Percentiles rank a stretch among this genome's conserved stretches.
Evolutionary conservation across 2,888 invertebrate species (phyloP).

Genomic region (Lasioglossum villosulum): DNA sequence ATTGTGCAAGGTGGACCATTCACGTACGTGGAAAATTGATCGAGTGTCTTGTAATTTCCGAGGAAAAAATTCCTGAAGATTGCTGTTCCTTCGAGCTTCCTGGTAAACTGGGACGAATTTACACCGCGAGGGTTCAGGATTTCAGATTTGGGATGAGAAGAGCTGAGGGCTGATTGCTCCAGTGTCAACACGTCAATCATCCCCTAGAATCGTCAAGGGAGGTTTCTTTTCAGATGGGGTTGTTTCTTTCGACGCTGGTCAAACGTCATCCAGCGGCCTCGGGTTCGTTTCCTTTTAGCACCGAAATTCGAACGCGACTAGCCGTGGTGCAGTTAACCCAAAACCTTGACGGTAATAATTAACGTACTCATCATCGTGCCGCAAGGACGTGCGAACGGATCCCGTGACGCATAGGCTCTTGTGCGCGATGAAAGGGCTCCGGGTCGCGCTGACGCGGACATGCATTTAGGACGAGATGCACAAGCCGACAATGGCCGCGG

Average conservation of each 20-base stretch:
- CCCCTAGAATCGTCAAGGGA: neutral
- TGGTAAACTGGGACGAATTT: neutral
- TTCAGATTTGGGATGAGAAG: neutral
- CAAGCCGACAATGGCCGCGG: conserved; percentile 35
- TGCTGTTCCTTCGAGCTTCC: neutral
- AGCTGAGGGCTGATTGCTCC: neutral
- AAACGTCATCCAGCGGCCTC: conserved; percentile 67
- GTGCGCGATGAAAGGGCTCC: conserved; percentile 57
- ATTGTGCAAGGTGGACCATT: neutral
- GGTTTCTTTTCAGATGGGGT: conserved; percentile 43
- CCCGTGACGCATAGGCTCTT: conserved; percentile 61
- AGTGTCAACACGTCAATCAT: neutral
- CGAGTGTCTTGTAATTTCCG: neutral
- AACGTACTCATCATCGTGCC: conserved; percentile 73
- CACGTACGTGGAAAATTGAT: neutral
- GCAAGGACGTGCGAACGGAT: conserved; percentile 71
- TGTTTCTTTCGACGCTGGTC: conserved; percentile 41
- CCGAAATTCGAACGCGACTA: conserved; percentile 41
- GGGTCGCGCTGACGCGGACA: conserved; percentile 46
- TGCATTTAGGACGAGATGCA: conserved; percentile 30
- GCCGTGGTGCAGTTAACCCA: conserved; percentile 32
- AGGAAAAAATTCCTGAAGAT: neutral
- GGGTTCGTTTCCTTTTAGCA: conserved; percentile 61
- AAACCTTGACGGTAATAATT: conserved; percentile 73
- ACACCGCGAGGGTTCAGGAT: neutral